phyloP scores from a whole-genome alignment of 1,140 invertebrate genomes.

The Mizuhopecten yessoensis region DNA sequence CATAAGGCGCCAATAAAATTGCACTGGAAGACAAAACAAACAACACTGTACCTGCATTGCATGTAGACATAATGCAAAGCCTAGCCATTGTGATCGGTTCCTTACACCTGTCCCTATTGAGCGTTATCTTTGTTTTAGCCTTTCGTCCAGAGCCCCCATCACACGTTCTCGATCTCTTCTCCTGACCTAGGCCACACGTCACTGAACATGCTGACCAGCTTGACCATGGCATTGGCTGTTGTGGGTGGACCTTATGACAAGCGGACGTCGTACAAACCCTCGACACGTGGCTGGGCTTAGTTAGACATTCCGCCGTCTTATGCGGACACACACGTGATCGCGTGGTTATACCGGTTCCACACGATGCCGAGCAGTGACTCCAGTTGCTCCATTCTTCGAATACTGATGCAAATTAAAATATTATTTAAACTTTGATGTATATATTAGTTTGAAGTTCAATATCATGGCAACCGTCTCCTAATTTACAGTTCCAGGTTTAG shows the following conservation, averaged over 20 bases:
- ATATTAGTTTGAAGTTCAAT: too few species aligned
- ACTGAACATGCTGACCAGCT: not conserved
- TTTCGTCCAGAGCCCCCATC: not conserved
- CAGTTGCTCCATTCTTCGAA: constrained; percentile 10
- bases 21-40: too few species aligned
- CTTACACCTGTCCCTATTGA: not conserved
- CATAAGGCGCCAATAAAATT: too few species aligned
- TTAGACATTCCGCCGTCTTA: not conserved
- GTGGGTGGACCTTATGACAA: not conserved
- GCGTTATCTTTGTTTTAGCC: not conserved
- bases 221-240: not conserved
- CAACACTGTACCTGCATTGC: not conserved
- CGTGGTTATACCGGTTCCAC: not conserved
- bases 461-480: too few species aligned
- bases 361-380: not conserved
- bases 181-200: not conserved
- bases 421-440: too few species aligned
- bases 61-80: not conserved
- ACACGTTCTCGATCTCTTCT: not conserved
- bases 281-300: not conserved
- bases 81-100: not conserved
- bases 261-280: not conserved
- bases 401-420: not conserved
- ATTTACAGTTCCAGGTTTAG: too few species aligned
- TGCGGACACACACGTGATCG: not conserved